Base-by-base conservation (phyloP, 1,140 invertebrate genomes). In the Rhopalosiphum maidis region DNA sequence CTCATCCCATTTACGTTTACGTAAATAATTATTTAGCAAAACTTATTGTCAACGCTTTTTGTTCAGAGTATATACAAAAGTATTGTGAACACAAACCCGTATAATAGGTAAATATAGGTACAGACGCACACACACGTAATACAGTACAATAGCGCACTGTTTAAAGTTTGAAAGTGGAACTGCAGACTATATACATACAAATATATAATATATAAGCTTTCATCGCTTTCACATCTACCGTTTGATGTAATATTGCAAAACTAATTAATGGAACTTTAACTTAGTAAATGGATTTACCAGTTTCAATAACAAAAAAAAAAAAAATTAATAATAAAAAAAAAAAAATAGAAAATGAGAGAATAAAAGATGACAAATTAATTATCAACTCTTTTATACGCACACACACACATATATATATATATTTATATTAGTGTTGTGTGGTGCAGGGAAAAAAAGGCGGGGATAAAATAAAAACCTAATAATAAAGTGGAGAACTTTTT, bases 341-440 rank as follows among this genome's bases (percentile, higher is more conserved):
- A 6, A n/a, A 68, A 77, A 77, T 77, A 77, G 30, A 77, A 77
- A 77, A 77, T 18, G 5, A 21, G 6, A 30, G 85, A 48, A 86
- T 77, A 86, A 90, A 90, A 60, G 55, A 68, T 60, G 55, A 90
- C 51, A 90, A 90, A 90, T 90, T 90, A 90, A 90, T 90, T 90
- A 90, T 90, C 89, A 23, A 25, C 51, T 37, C 54, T 54, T 83
- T 83, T 43, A 86, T 86, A 43, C 4, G n/a, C n/a, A 46, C 46
- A 11, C 46, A 46, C 46, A 30, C 30, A 30, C 9, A 30, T 7
- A 9, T 22, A n/a, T 88, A 86, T 22, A 21, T 51, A n/a, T 30
- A 51, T 35, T 51, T 48, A 90, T 30, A 68, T n/a, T n/a, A n/a
- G 30, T 77, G 60, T n/a, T 30, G 54, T 18, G n/a, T 8, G n/a